phyloP scores from a whole-genome alignment of 2,888 invertebrate genomes.

The Brassicogethes aeneus region DNA sequence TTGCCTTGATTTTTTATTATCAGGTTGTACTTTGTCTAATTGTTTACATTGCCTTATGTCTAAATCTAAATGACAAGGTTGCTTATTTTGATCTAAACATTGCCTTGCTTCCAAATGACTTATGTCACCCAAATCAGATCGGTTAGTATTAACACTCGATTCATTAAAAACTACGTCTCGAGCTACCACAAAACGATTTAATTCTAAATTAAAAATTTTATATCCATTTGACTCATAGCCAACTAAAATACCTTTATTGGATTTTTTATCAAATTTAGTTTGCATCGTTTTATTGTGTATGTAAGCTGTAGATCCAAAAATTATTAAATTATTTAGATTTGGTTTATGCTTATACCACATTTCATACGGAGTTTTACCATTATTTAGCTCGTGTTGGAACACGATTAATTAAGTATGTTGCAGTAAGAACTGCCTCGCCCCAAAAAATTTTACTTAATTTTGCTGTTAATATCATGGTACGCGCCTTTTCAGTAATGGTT shows the following conservation, averaged over 20 bases:
- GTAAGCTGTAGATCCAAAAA: conserved; percentile 5
- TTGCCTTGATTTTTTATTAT: no score
- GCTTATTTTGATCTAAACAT: not conserved
- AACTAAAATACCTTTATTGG: conserved; percentile 7
- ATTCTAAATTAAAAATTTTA: conserved; percentile 2
- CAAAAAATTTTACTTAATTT: conserved; percentile 29
- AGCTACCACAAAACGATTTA: not conserved
- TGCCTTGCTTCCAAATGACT: not conserved
- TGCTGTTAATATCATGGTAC: conserved; percentile 17
- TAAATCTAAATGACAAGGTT: no score
- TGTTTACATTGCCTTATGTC: no score
- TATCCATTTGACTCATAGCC: no score
- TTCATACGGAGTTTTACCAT: conserved; percentile 11
- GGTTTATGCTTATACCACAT: conserved; percentile 4
- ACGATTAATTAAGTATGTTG: conserved; percentile 14
- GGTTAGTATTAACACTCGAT: not conserved
- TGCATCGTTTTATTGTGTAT: conserved; percentile 1
- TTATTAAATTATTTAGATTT: conserved; percentile 2
- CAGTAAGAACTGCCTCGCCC: conserved; percentile 22
- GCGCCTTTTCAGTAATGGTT: conserved; percentile 23
- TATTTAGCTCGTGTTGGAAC: conserved; percentile 17
- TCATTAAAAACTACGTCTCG: conserved; percentile 1
- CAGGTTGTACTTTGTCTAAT: no score
- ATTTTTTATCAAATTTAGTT: conserved; percentile 1
- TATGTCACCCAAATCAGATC: not conserved